Percentiles rank a stretch among this genome's conserved stretches.
phyloP scores from a whole-genome alignment of 2,888 invertebrate genomes.

The Orthosia gothica region DNA sequence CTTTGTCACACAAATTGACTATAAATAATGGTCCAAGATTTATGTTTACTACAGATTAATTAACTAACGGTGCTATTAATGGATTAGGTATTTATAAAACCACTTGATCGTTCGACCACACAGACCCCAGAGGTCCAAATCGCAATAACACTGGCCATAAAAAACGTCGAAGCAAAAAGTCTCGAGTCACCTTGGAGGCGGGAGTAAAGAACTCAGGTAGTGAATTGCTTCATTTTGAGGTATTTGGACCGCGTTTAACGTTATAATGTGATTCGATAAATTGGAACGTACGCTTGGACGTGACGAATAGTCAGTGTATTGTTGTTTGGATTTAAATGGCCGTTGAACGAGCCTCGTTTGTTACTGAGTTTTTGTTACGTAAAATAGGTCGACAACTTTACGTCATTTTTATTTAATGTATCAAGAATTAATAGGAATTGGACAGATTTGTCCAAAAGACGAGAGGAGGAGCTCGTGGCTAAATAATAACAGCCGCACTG shows the following conservation, averaged over 20 bases:
- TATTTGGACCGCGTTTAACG: slow-evolving; percentile 75
- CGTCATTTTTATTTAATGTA: not conserved
- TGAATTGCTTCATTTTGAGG: slow-evolving; percentile 88
- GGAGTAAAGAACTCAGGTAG: slow-evolving; percentile 90
- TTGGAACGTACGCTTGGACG: slow-evolving; percentile 71
- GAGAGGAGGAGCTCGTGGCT: too few species aligned
- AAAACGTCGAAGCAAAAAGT: slow-evolving; percentile 86
- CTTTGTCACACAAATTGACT: slow-evolving; percentile 58
- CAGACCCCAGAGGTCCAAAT: slow-evolving; percentile 86
- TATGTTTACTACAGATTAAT: slow-evolving; percentile 67
- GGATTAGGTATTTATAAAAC: slow-evolving; percentile 66
- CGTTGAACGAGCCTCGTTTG: slow-evolving; percentile 41
- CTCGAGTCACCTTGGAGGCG: slow-evolving; percentile 87
- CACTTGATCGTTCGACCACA: slow-evolving; percentile 78
- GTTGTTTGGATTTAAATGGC: slow-evolving; percentile 51
- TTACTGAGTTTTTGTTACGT: slow-evolving; percentile 44
- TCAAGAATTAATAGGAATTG: too few species aligned
- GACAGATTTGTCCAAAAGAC: too few species aligned
- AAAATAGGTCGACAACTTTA: slow-evolving; percentile 11
- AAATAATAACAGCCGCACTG: too few species aligned
- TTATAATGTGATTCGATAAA: slow-evolving; percentile 77
- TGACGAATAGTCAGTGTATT: slow-evolving; percentile 60
- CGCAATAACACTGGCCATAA: slow-evolving; percentile 83
- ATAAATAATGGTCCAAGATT: slow-evolving; percentile 59
- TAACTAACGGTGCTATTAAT: slow-evolving; percentile 67